Percentiles rank a stretch among this genome's conserved stretches.
phyloP scores from a whole-genome alignment of 1,140 invertebrate species.

The Drosophila miranda region DNA sequence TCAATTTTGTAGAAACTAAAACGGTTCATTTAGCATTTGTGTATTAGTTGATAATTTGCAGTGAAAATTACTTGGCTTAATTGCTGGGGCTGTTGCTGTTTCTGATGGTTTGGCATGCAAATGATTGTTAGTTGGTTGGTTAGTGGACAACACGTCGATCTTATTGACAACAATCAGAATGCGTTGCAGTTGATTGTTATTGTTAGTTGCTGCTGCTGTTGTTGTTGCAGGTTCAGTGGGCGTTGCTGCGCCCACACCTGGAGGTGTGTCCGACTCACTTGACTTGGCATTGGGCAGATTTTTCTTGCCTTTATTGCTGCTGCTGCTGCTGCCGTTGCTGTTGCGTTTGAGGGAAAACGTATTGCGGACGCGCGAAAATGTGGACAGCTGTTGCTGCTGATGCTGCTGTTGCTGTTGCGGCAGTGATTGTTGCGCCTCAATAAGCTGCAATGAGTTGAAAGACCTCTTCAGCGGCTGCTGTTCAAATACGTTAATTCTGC shows the following conservation, averaged over 20 bases:
- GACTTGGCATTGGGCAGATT: constrained; percentile 53
- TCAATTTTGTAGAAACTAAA: constrained; percentile 10
- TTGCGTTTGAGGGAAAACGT: constrained; percentile 67
- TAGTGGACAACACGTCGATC: constrained; percentile 54
- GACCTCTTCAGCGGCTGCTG: constrained; percentile 66
- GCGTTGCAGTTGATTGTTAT: constrained; percentile 53
- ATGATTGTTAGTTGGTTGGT: constrained; percentile 50
- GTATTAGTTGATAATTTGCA: constrained; percentile 29
- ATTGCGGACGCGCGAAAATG: constrained; percentile 79
- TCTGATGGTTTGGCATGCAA: constrained; percentile 60
- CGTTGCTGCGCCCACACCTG: constrained; percentile 27
- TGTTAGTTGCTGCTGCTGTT: constrained; percentile 23
- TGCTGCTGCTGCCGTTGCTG: constrained; percentile 36
- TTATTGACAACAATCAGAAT: constrained; percentile 72
- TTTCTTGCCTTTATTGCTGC: constrained; percentile 36
- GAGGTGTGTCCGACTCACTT: constrained; percentile 63
- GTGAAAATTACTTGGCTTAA: constrained; percentile 63
- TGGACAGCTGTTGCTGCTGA: constrained; percentile 67
- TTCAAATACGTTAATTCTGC: constrained; percentile 64
- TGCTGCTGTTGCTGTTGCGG: constrained; percentile 27
- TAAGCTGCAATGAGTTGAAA: constrained; percentile 70
- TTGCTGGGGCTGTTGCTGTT: constrained; percentile 28
- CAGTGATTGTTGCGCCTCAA: constrained; percentile 60
- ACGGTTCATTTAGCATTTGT: constrained; percentile 16
- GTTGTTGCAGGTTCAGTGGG: constrained; percentile 29